Base-by-base conservation (phyloP, 2,888 invertebrate species). In the Anagyrus pseudococci region DNA sequence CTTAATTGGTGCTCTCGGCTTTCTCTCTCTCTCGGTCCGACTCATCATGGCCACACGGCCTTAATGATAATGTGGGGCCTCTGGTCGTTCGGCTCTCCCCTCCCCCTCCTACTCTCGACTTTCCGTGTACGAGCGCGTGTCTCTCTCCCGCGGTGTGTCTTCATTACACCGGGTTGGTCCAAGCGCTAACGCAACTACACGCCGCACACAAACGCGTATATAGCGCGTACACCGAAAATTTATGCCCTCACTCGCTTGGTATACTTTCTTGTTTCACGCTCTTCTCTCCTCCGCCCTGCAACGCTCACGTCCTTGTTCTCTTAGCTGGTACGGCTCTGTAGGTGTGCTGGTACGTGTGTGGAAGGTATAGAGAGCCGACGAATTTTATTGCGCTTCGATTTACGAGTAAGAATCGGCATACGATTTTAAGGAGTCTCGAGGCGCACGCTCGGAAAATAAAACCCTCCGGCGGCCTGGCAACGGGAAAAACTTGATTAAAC, bases 1-100 rank as follows among this genome's bases (percentile, higher is more conserved):
- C 80, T 80, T 79, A 80, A 80, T 80, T 79, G 77, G 75, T 72
- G 71, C 68, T 50, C 26, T 43, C 29, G 58, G 46, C 44, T 61
- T 47, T 59, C 53, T 43, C 40, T 37, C 15, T 26, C 33, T 37
- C 22, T 40, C 7, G 46, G 23, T 56, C 41, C 17, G n/a, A 10
- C 17, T 17, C 69, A 66, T 69, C 62, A 70, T 70, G 71, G 68
- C 68, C 61, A 13, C 8, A 15, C 33, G n/a, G 46, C 46, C n/a
- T 46, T n/a, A 46, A 46, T 46, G 22, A 46, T 46, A 23, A 46
- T 46, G 15, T 15, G 20, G 46, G n/a, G n/a, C n/a, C n/a, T n/a
- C n/a, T n/a, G n/a, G n/a, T n/a, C n/a, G n/a, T n/a, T n/a, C n/a
- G n/a, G n/a, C n/a, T 47, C 8, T 47, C 29, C 47, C 44, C 22